Evolutionary conservation across 64 coral and sea anemone genomes (phyloP).

Genomic region (Platygyra sinensis): DNA sequence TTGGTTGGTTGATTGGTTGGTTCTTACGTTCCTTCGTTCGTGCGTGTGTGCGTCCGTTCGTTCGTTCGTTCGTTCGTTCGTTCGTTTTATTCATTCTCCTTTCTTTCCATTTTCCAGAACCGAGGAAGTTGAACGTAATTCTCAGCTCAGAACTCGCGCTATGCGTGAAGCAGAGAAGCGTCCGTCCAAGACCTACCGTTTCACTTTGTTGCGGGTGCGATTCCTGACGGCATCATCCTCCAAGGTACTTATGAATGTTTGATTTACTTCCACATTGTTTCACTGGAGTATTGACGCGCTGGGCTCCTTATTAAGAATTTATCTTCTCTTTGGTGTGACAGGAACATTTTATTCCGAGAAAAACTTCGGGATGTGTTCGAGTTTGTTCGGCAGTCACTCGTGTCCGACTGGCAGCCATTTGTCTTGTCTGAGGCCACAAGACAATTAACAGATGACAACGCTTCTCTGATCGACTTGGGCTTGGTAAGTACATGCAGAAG

Average conservation of each 20-base stretch:
- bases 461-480: conserved; percentile 68
- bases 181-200: conserved; percentile 74
- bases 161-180: conserved; percentile 92
- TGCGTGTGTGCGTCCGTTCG: too few relatives aligned
- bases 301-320: not conserved
- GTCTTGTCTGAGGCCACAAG: conserved; percentile 71
- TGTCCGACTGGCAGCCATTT: conserved; percentile 94
- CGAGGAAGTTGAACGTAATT: conserved; percentile 83
- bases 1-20: too few relatives aligned
- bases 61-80: too few relatives aligned
- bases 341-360: conserved; percentile 90
- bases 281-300: not conserved
- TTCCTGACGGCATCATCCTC: conserved; percentile 80
- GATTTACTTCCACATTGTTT: not conserved
- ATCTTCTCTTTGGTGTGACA: conserved; percentile 10
- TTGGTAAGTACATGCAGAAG: conserved; percentile 65
- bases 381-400: conserved; percentile 86
- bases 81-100: not conserved
- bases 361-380: conserved; percentile 68
- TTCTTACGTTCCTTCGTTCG: too few relatives aligned
- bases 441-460: conserved; percentile 79
- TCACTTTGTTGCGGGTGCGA: conserved; percentile 83
- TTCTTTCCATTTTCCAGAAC: conserved; percentile 30
- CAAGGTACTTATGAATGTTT: conserved; percentile 67
- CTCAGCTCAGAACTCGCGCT: conserved; percentile 81